phyloP scores from a whole-genome alignment of 2,797 vertebrate species.

The Onychomys torridus region DNA sequence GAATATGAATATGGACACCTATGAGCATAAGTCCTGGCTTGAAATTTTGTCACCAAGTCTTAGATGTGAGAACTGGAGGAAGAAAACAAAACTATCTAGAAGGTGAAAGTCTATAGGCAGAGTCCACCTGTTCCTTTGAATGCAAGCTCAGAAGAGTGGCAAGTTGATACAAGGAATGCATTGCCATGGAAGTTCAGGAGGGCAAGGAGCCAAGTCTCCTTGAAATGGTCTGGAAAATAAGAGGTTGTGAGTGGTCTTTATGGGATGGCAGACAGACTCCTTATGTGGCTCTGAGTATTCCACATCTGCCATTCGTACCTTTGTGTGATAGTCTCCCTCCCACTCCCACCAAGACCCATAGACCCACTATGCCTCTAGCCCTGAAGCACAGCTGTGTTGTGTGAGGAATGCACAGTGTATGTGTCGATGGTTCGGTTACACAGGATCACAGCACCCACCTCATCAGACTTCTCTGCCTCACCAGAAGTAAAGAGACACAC shows the following conservation, averaged over 20 bases:
- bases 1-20: constrained; percentile 60
- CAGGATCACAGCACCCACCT: rapidly evolving
- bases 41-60: constrained; percentile 78
- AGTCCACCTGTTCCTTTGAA: background rate
- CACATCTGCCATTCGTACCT: rapidly evolving
- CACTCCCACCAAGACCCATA: too few relatives aligned
- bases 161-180: rapidly evolving
- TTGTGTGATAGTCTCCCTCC: too few relatives aligned
- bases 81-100: background rate
- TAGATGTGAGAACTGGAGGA: background rate
- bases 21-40: constrained; percentile 78
- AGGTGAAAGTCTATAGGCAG: rapidly evolving
- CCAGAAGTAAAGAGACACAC: background rate
- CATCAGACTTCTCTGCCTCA: background rate
- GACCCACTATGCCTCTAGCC: rapidly evolving
- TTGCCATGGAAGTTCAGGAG: background rate
- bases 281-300: rapidly evolving
- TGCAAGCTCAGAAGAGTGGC: background rate
- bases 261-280: background rate
- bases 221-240: background rate
- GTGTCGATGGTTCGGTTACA: background rate
- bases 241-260: background rate
- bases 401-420: background rate
- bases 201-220: background rate
- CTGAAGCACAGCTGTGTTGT: too few relatives aligned